A percentile compares a stretch with the other conserved stretches of the same genome.
Conservation (phyloP, 2,888 invertebrate genomes). For the Odontocolon sp. region DNA sequence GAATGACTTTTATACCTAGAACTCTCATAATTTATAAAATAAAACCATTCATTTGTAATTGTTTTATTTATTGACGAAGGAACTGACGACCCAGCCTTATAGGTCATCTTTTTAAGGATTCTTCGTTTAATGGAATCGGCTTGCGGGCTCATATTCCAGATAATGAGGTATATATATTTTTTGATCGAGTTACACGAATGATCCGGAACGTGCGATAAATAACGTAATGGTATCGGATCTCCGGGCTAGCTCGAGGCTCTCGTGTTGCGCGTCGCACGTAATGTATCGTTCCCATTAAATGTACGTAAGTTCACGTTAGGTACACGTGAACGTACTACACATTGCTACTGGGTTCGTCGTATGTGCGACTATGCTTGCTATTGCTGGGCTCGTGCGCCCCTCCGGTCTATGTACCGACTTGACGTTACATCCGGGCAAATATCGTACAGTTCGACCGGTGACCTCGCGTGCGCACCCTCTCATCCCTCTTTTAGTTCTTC, state of each 20-base stretch:
- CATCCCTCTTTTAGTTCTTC: conserved; percentile 18
- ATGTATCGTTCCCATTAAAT: neutral
- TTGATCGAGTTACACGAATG: too few species aligned
- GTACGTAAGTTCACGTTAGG: neutral
- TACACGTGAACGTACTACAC: neutral
- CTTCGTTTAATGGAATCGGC: too few species aligned
- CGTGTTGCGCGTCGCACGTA: neutral
- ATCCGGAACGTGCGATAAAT: too few species aligned
- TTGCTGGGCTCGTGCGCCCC: neutral
- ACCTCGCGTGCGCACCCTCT: conserved; percentile 52
- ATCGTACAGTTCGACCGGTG: conserved; percentile 58
- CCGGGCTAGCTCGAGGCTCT: neutral
- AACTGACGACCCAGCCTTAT: too few species aligned
- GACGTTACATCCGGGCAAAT: conserved; percentile 65
- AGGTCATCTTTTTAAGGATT: too few species aligned
- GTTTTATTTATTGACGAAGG: too few species aligned
- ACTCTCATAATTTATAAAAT: too few species aligned
- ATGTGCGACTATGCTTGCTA: neutral
- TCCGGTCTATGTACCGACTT: conserved; percentile 57
- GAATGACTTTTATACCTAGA: too few species aligned
- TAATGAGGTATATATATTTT: too few species aligned
- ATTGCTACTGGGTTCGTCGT: neutral
- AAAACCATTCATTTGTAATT: too few species aligned
- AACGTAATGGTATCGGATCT: neutral
- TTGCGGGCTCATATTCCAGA: too few species aligned